Evolutionary conservation across 2,797 vertebrate genomes (phyloP), one percentile per base, ranked within the genome.

Genomic region (Sandelia bainsii): DNA sequence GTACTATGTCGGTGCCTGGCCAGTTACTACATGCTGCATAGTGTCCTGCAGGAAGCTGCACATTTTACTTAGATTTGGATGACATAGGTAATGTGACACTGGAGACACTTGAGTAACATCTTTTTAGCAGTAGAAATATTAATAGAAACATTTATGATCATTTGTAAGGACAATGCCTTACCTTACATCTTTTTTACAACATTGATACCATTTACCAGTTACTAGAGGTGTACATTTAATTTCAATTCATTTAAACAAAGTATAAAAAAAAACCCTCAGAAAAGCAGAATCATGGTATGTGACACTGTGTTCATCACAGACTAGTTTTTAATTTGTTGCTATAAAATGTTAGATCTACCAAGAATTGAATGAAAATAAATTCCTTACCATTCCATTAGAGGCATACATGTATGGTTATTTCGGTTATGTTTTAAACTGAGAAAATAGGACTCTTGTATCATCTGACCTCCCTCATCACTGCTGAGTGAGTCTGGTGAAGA

Each of bases 401-500:
- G 9, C 11, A 23, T 19, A 27, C 12, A 12, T 34, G 22, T 59
- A 19, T 20, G 14, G 4, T n/a, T 61, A 34, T 50, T 60, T 50
- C 42, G 29, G 29, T n/a, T 65, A 34, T 49, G 37, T 65, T 71
- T 76, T 61, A 70, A 76, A 71, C 54, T 20, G 37, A 37, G 14
- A 19, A 19, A 45, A 14, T 3, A 50, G 10, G 19, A 59, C 58
- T 62, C 19, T 9, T 8, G 22, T 23, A 19, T 46, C 45, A 20
- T 46, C 45, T 66, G 51, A 45, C 46, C 40, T n/a, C 40, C 57
- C 29, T 68, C 44, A 48, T 49, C 46, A 39, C 44, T 19, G 0
- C 56, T 46, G 50, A 75, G 56, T 16, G 52, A 70, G 73, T 80
- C 62, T 75, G 49, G 66, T 49, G 60, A 44, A 63, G 68, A 79